phyloP scores from a whole-genome alignment of 2,797 vertebrate species.

The Falco novaeseelandiae region DNA sequence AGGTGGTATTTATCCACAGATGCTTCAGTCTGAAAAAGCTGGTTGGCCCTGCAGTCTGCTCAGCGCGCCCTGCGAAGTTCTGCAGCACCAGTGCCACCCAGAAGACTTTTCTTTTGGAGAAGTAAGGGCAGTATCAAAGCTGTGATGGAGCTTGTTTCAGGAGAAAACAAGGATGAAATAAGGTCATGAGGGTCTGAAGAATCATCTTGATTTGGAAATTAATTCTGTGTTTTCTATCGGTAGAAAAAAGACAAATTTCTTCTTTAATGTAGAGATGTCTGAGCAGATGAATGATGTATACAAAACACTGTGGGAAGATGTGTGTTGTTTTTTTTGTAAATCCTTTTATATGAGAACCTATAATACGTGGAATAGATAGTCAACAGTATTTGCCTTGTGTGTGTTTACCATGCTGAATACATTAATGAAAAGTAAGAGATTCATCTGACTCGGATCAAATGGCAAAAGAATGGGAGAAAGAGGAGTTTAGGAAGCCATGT shows the following conservation, averaged over 20 bases:
- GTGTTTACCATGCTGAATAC: rapidly evolving
- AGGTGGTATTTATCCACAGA: not conserved
- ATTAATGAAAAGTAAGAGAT: not conserved
- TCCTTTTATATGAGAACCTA: not conserved
- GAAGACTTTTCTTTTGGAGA: not conserved
- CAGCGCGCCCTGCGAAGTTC: not conserved
- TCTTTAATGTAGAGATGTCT: not conserved
- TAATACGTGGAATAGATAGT: rapidly evolving
- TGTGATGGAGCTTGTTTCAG: not conserved
- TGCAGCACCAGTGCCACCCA: not conserved
- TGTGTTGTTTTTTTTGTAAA: not conserved
- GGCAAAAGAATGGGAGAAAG: not conserved
- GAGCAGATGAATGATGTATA: not conserved
- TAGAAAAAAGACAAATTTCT: not conserved
- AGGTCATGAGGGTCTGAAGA: not conserved
- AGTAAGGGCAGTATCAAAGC: not conserved
- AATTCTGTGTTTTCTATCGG: not conserved
- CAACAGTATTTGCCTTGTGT: not conserved
- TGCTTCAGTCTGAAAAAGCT: not conserved
- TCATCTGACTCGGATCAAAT: not conserved
- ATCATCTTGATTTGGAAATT: not conserved
- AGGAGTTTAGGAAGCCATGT: not conserved
- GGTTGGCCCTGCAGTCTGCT: not conserved
- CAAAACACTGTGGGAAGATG: rapidly evolving
- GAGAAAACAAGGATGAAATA: not conserved